phyloP scores from a whole-genome alignment of 2,888 invertebrate genomes.

The Escarpia spicata region DNA sequence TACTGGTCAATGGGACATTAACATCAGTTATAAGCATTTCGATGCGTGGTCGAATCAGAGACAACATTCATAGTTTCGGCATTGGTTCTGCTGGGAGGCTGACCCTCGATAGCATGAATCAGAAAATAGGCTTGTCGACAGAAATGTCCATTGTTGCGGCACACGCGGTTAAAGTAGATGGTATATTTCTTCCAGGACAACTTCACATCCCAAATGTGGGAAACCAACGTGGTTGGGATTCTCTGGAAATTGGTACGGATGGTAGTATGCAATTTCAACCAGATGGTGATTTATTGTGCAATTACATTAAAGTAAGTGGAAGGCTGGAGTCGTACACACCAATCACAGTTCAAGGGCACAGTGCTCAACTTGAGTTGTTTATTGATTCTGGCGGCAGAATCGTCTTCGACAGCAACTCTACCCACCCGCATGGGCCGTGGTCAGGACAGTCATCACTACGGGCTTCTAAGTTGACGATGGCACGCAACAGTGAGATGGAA shows the following conservation, averaged over 20 bases:
- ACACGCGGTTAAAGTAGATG: slow-evolving; percentile 6
- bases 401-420: not conserved
- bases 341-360: not conserved
- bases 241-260: not conserved
- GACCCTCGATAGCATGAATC: not conserved
- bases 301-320: not conserved
- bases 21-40: not conserved
- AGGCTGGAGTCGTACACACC: not conserved
- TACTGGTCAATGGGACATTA: not conserved
- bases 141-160: not conserved
- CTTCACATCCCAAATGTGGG: not conserved
- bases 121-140: not conserved
- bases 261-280: not conserved
- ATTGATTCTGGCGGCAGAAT: not conserved
- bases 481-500: not conserved
- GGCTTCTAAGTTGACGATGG: not conserved
- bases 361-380: not conserved
- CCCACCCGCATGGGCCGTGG: slow-evolving; percentile 3
- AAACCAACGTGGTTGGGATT: not conserved
- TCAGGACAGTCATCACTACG: not conserved
- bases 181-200: slow-evolving; percentile 14
- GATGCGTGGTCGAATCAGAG: not conserved
- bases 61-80: not conserved
- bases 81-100: not conserved
- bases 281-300: not conserved